Percentiles rank a stretch among this genome's conserved stretches.
Conservation (phyloP, 92 coral and sea anemone genomes). For the Muricea muricata region DNA sequence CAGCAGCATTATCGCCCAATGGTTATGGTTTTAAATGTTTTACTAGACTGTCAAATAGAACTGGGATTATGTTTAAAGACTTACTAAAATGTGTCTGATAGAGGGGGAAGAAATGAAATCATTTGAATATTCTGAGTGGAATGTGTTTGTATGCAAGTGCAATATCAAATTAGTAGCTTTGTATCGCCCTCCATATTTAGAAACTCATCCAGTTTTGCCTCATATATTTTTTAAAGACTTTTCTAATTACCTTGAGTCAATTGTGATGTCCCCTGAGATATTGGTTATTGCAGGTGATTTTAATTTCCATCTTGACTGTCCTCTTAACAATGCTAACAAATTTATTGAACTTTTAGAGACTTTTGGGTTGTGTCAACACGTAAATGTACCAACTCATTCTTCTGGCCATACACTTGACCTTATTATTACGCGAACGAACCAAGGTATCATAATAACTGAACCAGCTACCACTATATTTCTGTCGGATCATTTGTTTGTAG, state of each 20-base stretch:
- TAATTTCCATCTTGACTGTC: conserved; percentile 26
- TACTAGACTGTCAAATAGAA: conserved; percentile 14
- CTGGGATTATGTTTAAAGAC: conserved; percentile 8
- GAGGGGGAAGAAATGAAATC: conserved; percentile 22
- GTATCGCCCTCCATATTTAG: conserved; percentile 23
- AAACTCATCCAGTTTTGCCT: conserved; percentile 16
- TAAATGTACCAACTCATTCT: conserved; percentile 17
- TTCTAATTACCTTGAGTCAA: conserved; percentile 6
- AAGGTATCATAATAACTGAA: conserved; percentile 17
- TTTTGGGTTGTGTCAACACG: conserved; percentile 21
- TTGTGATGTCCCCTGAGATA: conserved; percentile 15
- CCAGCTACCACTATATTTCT: conserved; percentile 12
- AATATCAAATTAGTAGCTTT: background rate
- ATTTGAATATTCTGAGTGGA: conserved; percentile 43
- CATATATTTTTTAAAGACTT: conserved; percentile 15
- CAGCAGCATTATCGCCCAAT: conserved; percentile 13
- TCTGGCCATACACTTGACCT: conserved; percentile 47
- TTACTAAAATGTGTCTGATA: background rate
- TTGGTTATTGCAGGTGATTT: conserved; percentile 29
- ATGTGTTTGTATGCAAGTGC: background rate
- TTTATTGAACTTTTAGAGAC: conserved; percentile 4
- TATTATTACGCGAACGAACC: conserved; percentile 29
- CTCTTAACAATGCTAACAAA: background rate
- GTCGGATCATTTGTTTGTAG: conserved; percentile 47
- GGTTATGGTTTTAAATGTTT: background rate